phyloP scores from a whole-genome alignment of 2,797 vertebrate genomes.

The Ispidina lecontei region DNA sequence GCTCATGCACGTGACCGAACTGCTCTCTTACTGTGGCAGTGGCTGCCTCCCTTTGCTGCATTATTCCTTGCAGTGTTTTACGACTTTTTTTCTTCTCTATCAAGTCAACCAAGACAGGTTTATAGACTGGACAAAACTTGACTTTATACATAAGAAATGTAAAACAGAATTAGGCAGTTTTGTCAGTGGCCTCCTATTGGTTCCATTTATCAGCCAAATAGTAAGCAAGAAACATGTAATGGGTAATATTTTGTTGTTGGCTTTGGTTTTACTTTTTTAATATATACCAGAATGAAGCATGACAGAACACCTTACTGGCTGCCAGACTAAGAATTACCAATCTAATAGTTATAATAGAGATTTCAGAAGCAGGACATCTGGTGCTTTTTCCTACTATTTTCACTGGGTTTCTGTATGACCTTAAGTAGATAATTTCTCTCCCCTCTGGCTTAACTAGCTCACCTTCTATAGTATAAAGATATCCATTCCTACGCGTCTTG shows the following conservation, averaged over 20 bases:
- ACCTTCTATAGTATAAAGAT: constrained; percentile 33
- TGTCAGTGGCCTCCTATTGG: not conserved
- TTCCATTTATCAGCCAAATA: not conserved
- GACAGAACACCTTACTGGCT: not conserved
- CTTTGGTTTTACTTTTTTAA: constrained; percentile 20
- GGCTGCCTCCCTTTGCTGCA: not conserved
- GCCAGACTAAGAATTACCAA: constrained; percentile 26
- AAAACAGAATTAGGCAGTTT: not conserved
- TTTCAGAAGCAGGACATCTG: constrained; percentile 29
- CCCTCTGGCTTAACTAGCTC: constrained; percentile 41
- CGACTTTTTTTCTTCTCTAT: not conserved
- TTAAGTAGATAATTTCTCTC: constrained; percentile 33
- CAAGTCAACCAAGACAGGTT: not conserved
- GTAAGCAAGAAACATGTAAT: not conserved
- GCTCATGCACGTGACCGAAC: fast-evolving
- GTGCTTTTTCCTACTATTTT: constrained; percentile 4
- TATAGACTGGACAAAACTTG: not conserved
- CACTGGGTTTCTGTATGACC: constrained; percentile 19
- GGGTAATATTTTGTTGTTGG: not conserved
- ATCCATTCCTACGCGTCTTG: constrained; percentile 16
- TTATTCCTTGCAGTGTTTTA: not conserved
- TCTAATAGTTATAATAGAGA: constrained; percentile 30
- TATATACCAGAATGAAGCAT: not conserved
- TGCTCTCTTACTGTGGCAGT: fast-evolving
- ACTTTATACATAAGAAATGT: not conserved